These are phyloP conservation scores for Hippocampus abdominalis DNA, from an alignment of 2,113 vertebrate genomes.

Conservation along the genomic window DNA sequence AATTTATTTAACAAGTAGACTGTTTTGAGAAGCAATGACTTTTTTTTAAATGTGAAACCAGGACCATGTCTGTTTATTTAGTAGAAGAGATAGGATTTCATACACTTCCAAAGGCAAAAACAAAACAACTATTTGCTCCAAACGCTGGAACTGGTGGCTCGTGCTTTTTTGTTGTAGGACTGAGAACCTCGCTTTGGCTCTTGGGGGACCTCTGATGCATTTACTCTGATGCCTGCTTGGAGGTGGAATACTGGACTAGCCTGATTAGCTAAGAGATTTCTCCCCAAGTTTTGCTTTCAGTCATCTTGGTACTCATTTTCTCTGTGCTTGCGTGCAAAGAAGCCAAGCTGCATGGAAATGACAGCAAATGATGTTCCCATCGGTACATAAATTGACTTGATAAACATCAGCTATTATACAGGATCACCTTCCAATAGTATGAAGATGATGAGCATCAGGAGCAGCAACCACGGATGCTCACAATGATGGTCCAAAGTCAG, in stretches of 20 bases:
- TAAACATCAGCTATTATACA: neutral
- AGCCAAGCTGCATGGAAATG: slow-evolving; percentile 75
- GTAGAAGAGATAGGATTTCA: slow-evolving; percentile 57
- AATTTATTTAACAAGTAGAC: slow-evolving; percentile 34
- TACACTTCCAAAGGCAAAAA: slow-evolving; percentile 44
- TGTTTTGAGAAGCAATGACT: slow-evolving; percentile 30
- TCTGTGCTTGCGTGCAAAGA: slow-evolving; percentile 84
- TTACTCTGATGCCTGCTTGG: slow-evolving; percentile 4
- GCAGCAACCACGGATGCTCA: slow-evolving; percentile 85
- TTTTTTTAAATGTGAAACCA: slow-evolving; percentile 42
- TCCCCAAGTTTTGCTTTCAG: slow-evolving; percentile 39
- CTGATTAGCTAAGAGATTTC: neutral
- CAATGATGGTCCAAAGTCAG: slow-evolving; percentile 90
- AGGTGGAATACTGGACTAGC: slow-evolving; percentile 17
- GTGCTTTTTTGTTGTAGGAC: slow-evolving; percentile 52
- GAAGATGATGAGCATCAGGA: slow-evolving; percentile 84
- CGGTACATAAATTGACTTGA: neutral
- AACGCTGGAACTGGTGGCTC: slow-evolving; percentile 52
- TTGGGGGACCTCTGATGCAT: slow-evolving; percentile 31
- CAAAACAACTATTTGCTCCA: slow-evolving; percentile 57
- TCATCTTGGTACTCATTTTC: slow-evolving; percentile 76
- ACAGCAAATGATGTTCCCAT: neutral
- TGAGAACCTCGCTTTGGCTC: slow-evolving; percentile 37
- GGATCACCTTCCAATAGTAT: slow-evolving; percentile 86
- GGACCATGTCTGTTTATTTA: slow-evolving; percentile 59